These are phyloP conservation scores for Watsonalla cultraria DNA, from an alignment of 2,888 invertebrate species.

Conservation along the genomic window DNA sequence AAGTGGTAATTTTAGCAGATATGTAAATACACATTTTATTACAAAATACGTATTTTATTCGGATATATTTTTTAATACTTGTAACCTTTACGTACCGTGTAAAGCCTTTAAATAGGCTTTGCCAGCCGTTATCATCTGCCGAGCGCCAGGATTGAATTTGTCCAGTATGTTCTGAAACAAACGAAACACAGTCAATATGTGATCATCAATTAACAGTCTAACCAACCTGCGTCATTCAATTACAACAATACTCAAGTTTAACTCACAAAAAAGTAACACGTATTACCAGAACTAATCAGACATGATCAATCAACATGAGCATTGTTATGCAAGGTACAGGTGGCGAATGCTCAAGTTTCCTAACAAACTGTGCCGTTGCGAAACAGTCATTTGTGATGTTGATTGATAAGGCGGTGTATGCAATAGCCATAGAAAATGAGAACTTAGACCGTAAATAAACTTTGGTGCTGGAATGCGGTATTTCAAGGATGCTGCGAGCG, in stretches of 20 bases:
- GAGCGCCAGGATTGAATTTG: conserved; percentile 96
- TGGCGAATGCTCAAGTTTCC: conserved; percentile 17
- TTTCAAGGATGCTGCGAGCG: conserved; percentile 72
- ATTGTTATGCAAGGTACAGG: conserved; percentile 26
- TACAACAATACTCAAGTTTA: conserved; percentile 5
- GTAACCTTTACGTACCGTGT: conserved; percentile 85
- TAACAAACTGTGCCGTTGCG: conserved; percentile 20
- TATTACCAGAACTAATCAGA: conserved; percentile 14
- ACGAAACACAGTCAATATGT: conserved; percentile 22
- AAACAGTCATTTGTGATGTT: conserved; percentile 24
- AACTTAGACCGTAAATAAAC: conserved; percentile 66
- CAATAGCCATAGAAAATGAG: conserved; percentile 47
- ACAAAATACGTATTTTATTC: not conserved
- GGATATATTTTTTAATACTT: too few relatives aligned
- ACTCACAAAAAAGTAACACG: not conserved
- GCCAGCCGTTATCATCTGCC: conserved; percentile 95
- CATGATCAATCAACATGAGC: conserved; percentile 28
- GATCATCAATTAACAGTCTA: conserved; percentile 1
- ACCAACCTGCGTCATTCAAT: conserved; percentile 4
- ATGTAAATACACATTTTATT: not conserved
- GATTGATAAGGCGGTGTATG: conserved; percentile 28
- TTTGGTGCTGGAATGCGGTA: conserved; percentile 67
- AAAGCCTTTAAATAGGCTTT: conserved; percentile 96
- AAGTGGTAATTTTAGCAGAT: too few relatives aligned
- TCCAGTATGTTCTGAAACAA: conserved; percentile 95